Conservation (phyloP, 2,888 invertebrate species). For the Caenorhabditis angaria region DNA sequence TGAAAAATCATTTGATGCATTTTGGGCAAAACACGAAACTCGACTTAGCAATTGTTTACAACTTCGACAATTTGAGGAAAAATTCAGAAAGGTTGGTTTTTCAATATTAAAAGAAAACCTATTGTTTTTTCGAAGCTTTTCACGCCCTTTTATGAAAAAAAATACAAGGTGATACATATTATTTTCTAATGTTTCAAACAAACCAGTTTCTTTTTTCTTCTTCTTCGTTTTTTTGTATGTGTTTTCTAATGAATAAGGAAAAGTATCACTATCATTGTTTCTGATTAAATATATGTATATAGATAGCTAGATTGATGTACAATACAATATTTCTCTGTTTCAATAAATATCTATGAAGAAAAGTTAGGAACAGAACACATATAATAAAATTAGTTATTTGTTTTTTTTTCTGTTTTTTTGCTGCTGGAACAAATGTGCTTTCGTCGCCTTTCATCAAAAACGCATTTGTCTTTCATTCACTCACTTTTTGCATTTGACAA, state of each 20-base stretch:
- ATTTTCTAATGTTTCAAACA: too few species aligned
- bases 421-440: neutral
- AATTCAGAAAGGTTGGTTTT: slow-evolving; percentile 81
- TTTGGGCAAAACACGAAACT: slow-evolving; percentile 90
- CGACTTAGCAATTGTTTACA: slow-evolving; percentile 89
- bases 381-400: neutral
- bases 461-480: neutral
- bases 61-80: slow-evolving; percentile 90
- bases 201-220: too few species aligned
- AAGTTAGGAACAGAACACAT: neutral
- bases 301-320: too few species aligned
- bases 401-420: neutral
- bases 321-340: too few species aligned
- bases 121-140: too few species aligned
- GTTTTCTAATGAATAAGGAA: too few species aligned
- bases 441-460: neutral
- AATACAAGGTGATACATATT: neutral
- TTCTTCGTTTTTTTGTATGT: too few species aligned
- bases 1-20: slow-evolving; percentile 89
- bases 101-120: slow-evolving; percentile 12
- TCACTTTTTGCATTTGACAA: slow-evolving; percentile 1
- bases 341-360: neutral
- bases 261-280: too few species aligned
- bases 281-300: too few species aligned
- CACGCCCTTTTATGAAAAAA: neutral